phyloP scores from a whole-genome alignment of 2,888 invertebrate species.

The Ophion costatus region DNA sequence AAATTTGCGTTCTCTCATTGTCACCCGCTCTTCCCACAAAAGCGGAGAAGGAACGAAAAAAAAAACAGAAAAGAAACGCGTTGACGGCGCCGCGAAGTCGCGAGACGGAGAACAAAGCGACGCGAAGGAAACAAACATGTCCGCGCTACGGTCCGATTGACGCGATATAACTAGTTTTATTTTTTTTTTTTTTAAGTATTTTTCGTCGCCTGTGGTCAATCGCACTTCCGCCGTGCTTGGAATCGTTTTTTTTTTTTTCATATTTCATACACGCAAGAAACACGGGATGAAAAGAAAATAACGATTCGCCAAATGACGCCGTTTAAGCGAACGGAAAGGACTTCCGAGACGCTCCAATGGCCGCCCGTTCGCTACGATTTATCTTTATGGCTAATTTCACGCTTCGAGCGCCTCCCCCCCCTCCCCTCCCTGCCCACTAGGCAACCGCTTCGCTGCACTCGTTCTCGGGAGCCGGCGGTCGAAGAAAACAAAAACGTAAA shows the following conservation, averaged over 20 bases:
- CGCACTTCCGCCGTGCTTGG: slow-evolving; percentile 19
- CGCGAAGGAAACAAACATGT: not conserved
- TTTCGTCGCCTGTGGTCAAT: slow-evolving; percentile 19
- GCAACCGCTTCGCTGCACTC: not conserved
- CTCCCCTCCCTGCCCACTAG: no score
- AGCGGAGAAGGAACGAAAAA: not conserved
- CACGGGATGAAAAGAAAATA: slow-evolving; percentile 24
- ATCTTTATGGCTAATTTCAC: slow-evolving; percentile 70
- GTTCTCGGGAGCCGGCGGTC: not conserved
- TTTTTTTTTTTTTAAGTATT: not conserved
- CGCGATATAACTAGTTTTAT: not conserved
- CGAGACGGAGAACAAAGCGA: not conserved
- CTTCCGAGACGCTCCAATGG: slow-evolving; percentile 58
- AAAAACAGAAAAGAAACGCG: not conserved
- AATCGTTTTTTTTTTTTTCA: slow-evolving; percentile 28
- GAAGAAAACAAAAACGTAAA: not conserved
- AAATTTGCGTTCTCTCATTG: not conserved
- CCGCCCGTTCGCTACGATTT: slow-evolving; percentile 42
- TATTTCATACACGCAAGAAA: not conserved
- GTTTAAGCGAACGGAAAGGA: slow-evolving; percentile 51
- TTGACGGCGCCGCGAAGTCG: not conserved
- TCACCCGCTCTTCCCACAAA: not conserved
- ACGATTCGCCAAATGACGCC: slow-evolving; percentile 44
- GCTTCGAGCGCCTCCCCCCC: slow-evolving; percentile 40
- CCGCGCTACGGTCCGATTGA: slow-evolving; percentile 17